Evolutionary conservation across 2,113 vertebrate species (phyloP).

Genomic region (Notothenia coriiceps): DNA sequence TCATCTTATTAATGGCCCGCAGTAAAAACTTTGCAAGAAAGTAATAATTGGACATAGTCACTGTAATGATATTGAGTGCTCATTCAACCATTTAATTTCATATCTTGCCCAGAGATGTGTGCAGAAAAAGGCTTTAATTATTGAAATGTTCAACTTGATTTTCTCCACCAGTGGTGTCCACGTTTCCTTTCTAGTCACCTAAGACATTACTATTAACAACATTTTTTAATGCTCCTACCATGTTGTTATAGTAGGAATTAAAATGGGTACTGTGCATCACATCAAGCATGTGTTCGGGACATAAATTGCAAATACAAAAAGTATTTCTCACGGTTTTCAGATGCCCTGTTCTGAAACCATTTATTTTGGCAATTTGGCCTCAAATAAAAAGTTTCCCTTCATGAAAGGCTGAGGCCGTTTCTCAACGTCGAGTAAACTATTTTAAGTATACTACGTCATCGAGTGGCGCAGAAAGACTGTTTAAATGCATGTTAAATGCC

Average conservation of each 20-base stretch:
- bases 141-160: neutral
- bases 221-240: neutral
- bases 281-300: neutral
- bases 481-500: too few species aligned
- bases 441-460: too few species aligned
- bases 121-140: neutral
- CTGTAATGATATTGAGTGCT: neutral
- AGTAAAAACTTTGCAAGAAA: too few species aligned
- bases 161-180: too few species aligned
- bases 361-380: conserved; percentile 9
- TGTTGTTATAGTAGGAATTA: neutral
- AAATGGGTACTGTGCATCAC: neutral
- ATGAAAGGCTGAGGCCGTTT: conserved; percentile 21
- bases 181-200: neutral
- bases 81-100: neutral
- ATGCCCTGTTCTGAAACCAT: neutral
- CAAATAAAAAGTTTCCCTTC: neutral
- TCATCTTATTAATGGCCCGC: too few species aligned
- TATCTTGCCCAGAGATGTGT: neutral
- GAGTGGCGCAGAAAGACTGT: too few species aligned
- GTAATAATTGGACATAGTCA: too few species aligned
- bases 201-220: neutral
- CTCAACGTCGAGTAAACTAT: too few species aligned
- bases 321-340: conserved; percentile 18
- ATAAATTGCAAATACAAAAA: neutral